Percentiles rank a stretch among this genome's conserved stretches.
phyloP scores from a whole-genome alignment of 2,113 vertebrate species.

The Oreochromis spilurus region DNA sequence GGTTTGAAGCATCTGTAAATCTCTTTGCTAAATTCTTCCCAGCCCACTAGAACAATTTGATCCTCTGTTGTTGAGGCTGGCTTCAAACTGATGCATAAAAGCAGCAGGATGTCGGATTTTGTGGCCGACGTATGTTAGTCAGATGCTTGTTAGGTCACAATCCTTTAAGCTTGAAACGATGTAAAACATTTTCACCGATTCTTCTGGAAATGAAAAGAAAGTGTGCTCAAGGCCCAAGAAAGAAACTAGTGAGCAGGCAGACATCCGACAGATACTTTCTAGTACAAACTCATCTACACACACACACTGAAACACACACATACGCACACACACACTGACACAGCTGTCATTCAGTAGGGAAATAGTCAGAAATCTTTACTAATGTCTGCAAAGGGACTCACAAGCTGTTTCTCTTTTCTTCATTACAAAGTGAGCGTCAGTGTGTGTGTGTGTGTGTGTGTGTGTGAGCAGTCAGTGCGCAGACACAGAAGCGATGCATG shows the following conservation, averaged over 20 bases:
- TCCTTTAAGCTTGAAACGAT: not conserved
- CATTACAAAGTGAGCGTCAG: not conserved
- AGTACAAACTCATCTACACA: not conserved
- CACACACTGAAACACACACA: not conserved
- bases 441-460: not conserved
- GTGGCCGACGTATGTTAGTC: not conserved
- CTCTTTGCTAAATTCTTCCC: not conserved
- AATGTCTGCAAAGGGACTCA: not conserved
- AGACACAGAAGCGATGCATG: not conserved
- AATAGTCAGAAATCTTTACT: not conserved
- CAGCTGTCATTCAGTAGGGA: not conserved
- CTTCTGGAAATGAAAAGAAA: not conserved
- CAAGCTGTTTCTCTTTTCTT: not conserved
- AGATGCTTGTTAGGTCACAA: not conserved
- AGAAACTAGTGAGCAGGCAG: not conserved
- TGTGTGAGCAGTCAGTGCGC: not conserved
- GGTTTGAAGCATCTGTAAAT: not conserved
- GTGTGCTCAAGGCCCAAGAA: not conserved
- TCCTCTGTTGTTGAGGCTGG: not conserved
- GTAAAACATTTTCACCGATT: not conserved
- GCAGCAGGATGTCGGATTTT: not conserved
- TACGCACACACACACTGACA: not conserved
- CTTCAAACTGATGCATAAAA: not conserved
- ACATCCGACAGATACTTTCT: not conserved
- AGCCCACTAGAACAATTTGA: not conserved